phyloP scores from a whole-genome alignment of 1,140 invertebrate species.

The Drosophila nigromelanica region DNA sequence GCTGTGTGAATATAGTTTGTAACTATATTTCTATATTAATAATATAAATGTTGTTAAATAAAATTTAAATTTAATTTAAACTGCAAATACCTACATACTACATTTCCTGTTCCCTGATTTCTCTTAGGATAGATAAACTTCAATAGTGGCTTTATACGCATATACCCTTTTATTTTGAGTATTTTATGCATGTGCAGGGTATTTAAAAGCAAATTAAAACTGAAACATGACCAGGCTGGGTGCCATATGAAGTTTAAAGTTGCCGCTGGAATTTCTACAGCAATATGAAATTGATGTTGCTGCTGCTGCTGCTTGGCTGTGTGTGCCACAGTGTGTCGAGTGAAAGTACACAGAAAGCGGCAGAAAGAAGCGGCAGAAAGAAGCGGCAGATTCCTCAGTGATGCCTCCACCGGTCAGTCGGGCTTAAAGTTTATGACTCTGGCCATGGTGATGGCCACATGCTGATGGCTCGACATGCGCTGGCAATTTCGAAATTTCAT shows the following conservation, averaged over 20 bases:
- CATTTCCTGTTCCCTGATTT: too few relatives aligned
- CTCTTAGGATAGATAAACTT: too few relatives aligned
- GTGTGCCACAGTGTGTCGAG: slow-evolving; percentile 57
- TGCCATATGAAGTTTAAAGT: slow-evolving; percentile 47
- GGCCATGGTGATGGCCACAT: slow-evolving; percentile 39
- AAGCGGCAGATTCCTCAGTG: slow-evolving; percentile 47
- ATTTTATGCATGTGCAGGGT: not conserved
- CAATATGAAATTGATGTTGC: slow-evolving; percentile 34
- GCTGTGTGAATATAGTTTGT: too few relatives aligned
- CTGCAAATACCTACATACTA: too few relatives aligned
- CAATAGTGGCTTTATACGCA: too few relatives aligned
- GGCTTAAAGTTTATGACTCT: slow-evolving; percentile 42
- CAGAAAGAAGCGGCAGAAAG: slow-evolving; percentile 42
- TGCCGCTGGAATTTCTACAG: slow-evolving; percentile 57
- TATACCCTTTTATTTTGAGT: not conserved
- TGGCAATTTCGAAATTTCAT: slow-evolving; percentile 57
- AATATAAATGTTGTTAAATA: too few relatives aligned
- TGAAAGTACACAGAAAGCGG: slow-evolving; percentile 74
- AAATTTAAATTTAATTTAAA: too few relatives aligned
- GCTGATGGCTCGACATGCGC: slow-evolving; percentile 46
- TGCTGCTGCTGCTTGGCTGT: slow-evolving; percentile 61
- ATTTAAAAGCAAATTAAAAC: slow-evolving; percentile 45
- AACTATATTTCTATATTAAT: too few relatives aligned
- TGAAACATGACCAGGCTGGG: slow-evolving; percentile 54
- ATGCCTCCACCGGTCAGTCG: slow-evolving; percentile 42